Percentiles rank a stretch among this genome's conserved stretches.
Evolutionary conservation across 2,113 vertebrate genomes (phyloP).

Genomic region (Tamias sibiricus): DNA sequence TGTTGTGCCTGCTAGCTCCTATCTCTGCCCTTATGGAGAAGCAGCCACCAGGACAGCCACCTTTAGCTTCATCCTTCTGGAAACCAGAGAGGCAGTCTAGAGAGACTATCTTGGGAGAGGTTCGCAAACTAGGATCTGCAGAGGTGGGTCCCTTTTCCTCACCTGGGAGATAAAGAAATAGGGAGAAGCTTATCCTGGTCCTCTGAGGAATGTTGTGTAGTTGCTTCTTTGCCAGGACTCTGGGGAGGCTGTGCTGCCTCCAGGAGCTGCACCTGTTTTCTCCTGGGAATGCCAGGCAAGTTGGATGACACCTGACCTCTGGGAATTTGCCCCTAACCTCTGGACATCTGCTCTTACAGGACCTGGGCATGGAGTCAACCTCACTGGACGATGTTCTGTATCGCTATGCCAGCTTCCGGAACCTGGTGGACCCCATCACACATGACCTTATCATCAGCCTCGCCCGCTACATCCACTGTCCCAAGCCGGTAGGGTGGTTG

Average conservation of each 20-base stretch:
- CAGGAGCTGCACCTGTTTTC: not conserved
- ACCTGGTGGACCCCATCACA: constrained; percentile 99
- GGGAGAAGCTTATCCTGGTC: not conserved
- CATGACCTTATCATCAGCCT: constrained; percentile 99
- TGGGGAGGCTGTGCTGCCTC: not conserved
- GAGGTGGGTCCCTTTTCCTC: not conserved
- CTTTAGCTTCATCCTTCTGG: not conserved
- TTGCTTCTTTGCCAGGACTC: not conserved
- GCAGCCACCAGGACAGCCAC: accelerated
- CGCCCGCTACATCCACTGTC: constrained; percentile 97
- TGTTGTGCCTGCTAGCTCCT: accelerated
- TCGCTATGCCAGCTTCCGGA: constrained; percentile 98
- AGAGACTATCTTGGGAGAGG: not conserved
- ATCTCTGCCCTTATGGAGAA: not conserved
- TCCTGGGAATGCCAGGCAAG: not conserved
- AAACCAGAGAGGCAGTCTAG: not conserved
- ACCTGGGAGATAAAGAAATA: not conserved
- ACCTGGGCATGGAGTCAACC: constrained; percentile 98
- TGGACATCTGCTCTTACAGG: constrained; percentile 87
- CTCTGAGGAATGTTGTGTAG: not conserved
- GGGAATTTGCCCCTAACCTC: constrained; percentile 34
- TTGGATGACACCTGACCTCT: not conserved
- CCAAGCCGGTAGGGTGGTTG: constrained; percentile 91
- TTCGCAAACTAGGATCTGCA: too few species aligned
- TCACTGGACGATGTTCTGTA: constrained; percentile 98